Evolutionary conservation across 1,140 invertebrate genomes (phyloP).

Genomic region (Cotesia vestalis): DNA sequence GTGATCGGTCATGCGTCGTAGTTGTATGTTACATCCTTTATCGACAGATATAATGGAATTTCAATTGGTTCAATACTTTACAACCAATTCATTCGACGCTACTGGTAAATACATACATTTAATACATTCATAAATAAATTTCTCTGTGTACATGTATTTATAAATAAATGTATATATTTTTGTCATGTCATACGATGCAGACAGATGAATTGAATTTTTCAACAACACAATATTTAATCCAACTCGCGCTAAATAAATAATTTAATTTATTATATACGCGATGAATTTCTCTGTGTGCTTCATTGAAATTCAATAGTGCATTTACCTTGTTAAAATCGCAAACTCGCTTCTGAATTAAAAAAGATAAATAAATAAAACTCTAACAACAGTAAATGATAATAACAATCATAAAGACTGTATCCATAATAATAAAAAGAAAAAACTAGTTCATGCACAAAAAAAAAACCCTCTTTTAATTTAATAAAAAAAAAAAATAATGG

Average conservation of each 20-base stretch:
- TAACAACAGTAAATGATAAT: neutral
- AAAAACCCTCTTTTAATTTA: too few relatives aligned
- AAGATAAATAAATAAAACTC: neutral
- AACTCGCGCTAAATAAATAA: slow-evolving; percentile 5
- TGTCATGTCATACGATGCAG: slow-evolving; percentile 11
- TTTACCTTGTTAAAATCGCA: slow-evolving; percentile 10
- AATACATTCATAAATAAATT: neutral
- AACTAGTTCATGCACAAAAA: too few relatives aligned
- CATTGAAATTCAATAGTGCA: slow-evolving; percentile 20
- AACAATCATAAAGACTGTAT: neutral
- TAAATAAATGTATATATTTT: slow-evolving; percentile 1
- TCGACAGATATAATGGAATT: slow-evolving; percentile 50
- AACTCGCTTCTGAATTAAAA: neutral
- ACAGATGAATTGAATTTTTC: slow-evolving; percentile 20
- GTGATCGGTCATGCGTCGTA: slow-evolving; percentile 27
- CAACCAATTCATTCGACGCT: slow-evolving; percentile 4
- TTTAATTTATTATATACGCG: slow-evolving; percentile 6
- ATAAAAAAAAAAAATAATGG: neutral
- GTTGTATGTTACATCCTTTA: slow-evolving; percentile 42
- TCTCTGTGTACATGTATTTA: neutral
- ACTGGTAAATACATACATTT: neutral
- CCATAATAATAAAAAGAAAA: too few relatives aligned
- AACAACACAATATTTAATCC: slow-evolving; percentile 7
- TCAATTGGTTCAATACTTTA: slow-evolving; percentile 47
- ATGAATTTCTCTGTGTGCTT: slow-evolving; percentile 5